Percentiles rank a stretch among this genome's conserved stretches.
These are phyloP conservation scores for Zaprionus vittiger DNA, from an alignment of 1,140 invertebrate species.

Conservation along the genomic window DNA sequence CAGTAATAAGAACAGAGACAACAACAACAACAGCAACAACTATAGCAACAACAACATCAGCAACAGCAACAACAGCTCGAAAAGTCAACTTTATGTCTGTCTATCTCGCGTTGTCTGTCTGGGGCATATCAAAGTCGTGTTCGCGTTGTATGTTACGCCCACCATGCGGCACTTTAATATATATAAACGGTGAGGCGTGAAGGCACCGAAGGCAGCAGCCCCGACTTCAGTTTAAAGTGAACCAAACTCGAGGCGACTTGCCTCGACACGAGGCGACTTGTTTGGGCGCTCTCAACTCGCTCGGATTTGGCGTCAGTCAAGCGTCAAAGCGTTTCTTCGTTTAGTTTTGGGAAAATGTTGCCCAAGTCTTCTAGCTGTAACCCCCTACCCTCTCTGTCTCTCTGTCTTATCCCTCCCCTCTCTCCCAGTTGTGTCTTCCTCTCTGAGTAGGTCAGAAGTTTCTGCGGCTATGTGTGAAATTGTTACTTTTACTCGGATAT, in stretches of 20 bases:
- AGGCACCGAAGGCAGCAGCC: slow-evolving; percentile 23
- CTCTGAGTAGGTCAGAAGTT: slow-evolving; percentile 77
- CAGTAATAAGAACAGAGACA: neutral
- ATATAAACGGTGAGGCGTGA: slow-evolving; percentile 48
- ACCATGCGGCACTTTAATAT: slow-evolving; percentile 44
- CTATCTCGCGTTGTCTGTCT: slow-evolving; percentile 7
- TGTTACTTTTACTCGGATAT: slow-evolving; percentile 58
- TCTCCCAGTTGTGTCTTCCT: slow-evolving; percentile 2
- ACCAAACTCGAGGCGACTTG: slow-evolving; percentile 22
- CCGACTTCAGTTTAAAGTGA: slow-evolving; percentile 45
- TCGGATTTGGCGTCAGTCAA: slow-evolving; percentile 66
- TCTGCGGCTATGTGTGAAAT: slow-evolving; percentile 72
- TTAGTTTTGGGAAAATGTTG: slow-evolving; percentile 63
- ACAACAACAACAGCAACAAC: neutral
- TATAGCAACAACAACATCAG: slow-evolving; percentile 6
- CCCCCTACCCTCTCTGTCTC: neutral
- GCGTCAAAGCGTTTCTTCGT: slow-evolving; percentile 74
- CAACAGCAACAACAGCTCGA: slow-evolving; percentile 42
- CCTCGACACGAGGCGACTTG: slow-evolving; percentile 4
- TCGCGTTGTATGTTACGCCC: slow-evolving; percentile 65
- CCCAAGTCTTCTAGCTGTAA: slow-evolving; percentile 38
- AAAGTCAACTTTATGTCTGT: slow-evolving; percentile 55
- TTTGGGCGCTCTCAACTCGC: slow-evolving; percentile 11
- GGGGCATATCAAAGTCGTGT: slow-evolving; percentile 54
- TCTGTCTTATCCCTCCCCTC: slow-evolving; percentile 6